phyloP scores from a whole-genome alignment of 1,140 invertebrate genomes.

The Dendrolimus kikuchii region DNA sequence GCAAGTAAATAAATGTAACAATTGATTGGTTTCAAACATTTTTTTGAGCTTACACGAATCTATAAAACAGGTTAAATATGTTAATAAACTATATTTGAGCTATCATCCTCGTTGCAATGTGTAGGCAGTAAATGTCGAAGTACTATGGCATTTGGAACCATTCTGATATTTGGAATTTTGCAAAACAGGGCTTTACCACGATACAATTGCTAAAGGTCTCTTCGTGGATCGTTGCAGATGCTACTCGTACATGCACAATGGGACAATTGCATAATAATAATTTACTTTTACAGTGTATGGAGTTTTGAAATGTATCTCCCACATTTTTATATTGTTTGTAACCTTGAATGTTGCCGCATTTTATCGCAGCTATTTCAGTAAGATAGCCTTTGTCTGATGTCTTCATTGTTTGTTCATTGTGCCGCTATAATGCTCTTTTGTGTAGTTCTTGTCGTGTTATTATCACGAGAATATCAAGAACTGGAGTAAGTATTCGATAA shows the following conservation, averaged over 20 bases:
- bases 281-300: background rate
- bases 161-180: conserved; percentile 6
- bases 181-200: conserved; percentile 34
- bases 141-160: background rate
- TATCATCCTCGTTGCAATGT: too few species aligned
- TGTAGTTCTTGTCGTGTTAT: conserved; percentile 7
- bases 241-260: conserved; percentile 30
- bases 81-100: too few species aligned
- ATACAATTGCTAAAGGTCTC: conserved; percentile 31
- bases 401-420: conserved; percentile 35
- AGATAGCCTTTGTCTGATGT: conserved; percentile 31
- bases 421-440: conserved; percentile 23
- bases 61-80: too few species aligned
- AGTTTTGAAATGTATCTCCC: too few species aligned
- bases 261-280: conserved; percentile 17
- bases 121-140: conserved; percentile 24
- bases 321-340: too few species aligned
- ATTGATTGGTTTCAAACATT: too few species aligned
- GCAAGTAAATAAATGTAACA: too few species aligned
- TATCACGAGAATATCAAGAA: background rate
- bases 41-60: too few species aligned
- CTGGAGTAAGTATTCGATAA: background rate
- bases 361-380: conserved; percentile 9
- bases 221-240: conserved; percentile 25
- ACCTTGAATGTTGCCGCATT: too few species aligned